A percentile compares a stretch with the other conserved stretches of the same genome.
These are phyloP conservation scores for Achlya flavicornis DNA, from an alignment of 2,888 invertebrate species.

Conservation along the genomic window DNA sequence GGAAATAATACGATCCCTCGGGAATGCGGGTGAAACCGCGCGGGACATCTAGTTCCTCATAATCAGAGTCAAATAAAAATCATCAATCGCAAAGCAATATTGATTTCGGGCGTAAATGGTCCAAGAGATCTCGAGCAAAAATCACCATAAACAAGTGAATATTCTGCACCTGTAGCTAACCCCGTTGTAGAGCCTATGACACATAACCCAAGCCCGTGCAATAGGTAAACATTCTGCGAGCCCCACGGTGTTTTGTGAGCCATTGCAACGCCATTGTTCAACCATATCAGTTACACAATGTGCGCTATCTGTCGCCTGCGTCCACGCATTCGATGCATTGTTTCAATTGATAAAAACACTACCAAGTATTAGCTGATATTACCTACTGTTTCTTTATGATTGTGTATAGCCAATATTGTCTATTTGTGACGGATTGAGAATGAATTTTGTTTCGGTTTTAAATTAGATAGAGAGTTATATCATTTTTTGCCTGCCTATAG, in stretches of 20 bases:
- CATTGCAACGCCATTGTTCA: slow-evolving; percentile 43
- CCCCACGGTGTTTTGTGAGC: slow-evolving; percentile 14
- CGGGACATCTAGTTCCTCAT: no score
- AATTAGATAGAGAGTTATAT: no score
- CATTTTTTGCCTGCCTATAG: no score
- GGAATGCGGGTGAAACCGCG: no score
- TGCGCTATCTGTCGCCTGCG: neutral
- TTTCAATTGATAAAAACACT: neutral
- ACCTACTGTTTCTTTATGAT: neutral
- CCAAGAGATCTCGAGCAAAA: no score
- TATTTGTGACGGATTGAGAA: no score
- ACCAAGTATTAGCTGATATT: neutral
- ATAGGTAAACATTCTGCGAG: neutral
- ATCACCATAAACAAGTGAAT: no score
- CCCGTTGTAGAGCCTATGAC: neutral
- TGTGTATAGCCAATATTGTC: neutral
- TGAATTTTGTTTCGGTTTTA: no score
- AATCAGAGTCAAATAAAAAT: no score
- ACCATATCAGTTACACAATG: slow-evolving; percentile 52
- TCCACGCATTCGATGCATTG: neutral
- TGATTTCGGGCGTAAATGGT: no score
- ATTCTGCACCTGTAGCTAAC: neutral
- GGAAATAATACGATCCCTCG: no score
- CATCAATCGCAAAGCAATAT: no score
- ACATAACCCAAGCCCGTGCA: slow-evolving; percentile 12